phyloP scores from a whole-genome alignment of 2,888 invertebrate species.

The Xestia rhomboidea region DNA sequence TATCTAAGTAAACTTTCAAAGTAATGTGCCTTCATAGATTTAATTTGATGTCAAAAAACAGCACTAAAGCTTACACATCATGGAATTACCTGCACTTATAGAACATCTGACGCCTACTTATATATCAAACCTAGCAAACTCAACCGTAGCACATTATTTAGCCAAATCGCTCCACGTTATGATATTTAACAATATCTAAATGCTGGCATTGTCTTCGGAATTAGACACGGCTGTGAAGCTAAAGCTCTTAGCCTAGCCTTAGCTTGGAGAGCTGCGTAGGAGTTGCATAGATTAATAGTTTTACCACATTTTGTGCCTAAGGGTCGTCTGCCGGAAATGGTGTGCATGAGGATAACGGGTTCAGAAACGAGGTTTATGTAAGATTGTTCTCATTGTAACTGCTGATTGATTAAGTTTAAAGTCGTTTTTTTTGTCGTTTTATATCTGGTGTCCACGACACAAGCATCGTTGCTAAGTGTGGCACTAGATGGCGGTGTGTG shows the following conservation, averaged over 20 bases:
- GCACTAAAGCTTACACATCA: background rate
- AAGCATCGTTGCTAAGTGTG: no score
- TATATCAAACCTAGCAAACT: conserved; percentile 53
- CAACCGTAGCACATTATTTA: conserved; percentile 80
- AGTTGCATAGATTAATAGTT: conserved; percentile 74
- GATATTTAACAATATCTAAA: conserved; percentile 88
- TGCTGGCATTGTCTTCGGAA: conserved; percentile 85
- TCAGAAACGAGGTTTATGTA: background rate
- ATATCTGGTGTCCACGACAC: no score
- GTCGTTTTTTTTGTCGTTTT: no score
- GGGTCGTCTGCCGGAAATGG: conserved; percentile 39
- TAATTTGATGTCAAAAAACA: background rate
- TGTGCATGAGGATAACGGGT: conserved; percentile 7
- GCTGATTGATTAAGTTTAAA: background rate
- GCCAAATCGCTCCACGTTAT: conserved; percentile 82
- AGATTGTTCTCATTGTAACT: background rate
- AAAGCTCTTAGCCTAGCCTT: conserved; percentile 76
- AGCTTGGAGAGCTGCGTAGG: conserved; percentile 80
- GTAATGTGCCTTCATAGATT: no score
- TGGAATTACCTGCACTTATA: background rate
- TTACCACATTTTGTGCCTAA: conserved; percentile 54
- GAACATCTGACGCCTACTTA: conserved; percentile 45
- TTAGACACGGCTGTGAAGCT: conserved; percentile 82
- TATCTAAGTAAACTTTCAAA: no score
- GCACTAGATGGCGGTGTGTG: no score